Percentiles rank a stretch among this genome's conserved stretches.
Conservation (phyloP, 2,113 vertebrate genomes). For the Neotoma lepida region DNA sequence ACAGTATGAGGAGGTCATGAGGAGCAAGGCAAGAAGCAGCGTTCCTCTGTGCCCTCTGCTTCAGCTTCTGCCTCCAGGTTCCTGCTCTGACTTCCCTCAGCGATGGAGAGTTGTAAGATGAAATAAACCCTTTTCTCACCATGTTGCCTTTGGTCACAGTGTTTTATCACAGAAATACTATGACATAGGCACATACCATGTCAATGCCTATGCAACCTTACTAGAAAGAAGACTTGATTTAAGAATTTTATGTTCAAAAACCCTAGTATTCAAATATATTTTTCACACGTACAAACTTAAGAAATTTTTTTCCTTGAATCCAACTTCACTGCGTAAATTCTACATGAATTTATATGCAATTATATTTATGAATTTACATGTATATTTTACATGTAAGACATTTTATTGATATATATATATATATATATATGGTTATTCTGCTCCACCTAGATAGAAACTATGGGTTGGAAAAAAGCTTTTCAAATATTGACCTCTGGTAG, state of each 20-base stretch:
- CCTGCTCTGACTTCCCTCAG: background rate
- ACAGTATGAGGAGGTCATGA: background rate
- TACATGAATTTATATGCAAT: too few relatives aligned
- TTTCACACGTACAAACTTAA: background rate
- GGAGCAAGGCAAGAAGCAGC: background rate
- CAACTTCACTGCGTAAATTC: background rate
- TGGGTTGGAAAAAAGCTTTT: background rate
- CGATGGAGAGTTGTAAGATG: background rate
- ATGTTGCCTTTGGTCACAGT: background rate
- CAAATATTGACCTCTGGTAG: background rate
- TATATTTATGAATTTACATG: background rate
- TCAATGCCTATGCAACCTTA: fast-evolving
- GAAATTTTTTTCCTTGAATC: too few relatives aligned
- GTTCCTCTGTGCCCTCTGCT: background rate
- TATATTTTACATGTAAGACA: background rate
- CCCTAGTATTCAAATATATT: background rate
- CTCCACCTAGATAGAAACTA: background rate
- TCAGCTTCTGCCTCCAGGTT: background rate
- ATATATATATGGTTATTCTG: too few relatives aligned
- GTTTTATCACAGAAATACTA: too few relatives aligned
- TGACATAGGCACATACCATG: background rate
- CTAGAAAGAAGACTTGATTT: background rate
- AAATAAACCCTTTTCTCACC: background rate
- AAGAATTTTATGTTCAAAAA: background rate
- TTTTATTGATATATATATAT: background rate